These are phyloP conservation scores for Glaucopsyche alexis DNA, from an alignment of 2,888 invertebrate genomes.

Conservation along the genomic window DNA sequence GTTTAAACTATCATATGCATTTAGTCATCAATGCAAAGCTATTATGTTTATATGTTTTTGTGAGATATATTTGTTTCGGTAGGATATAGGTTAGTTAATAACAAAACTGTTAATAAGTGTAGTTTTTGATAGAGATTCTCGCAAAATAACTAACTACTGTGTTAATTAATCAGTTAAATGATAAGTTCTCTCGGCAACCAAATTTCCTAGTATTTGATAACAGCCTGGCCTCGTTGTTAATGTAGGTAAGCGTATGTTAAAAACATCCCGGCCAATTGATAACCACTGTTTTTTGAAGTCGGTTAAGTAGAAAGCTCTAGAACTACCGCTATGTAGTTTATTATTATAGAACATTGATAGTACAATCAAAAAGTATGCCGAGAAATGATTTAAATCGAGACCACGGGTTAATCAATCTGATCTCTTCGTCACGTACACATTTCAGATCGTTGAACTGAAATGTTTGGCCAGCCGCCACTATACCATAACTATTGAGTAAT, in stretches of 20 bases:
- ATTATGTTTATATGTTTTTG: too few species aligned
- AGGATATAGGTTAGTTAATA: neutral
- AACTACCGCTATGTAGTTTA: neutral
- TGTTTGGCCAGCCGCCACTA: neutral
- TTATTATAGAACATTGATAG: neutral
- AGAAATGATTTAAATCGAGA: constrained; percentile 12
- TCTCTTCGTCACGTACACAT: neutral
- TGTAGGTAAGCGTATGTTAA: neutral
- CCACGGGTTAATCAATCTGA: constrained; percentile 6
- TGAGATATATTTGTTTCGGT: too few species aligned
- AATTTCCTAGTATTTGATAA: neutral
- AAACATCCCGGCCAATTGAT: neutral
- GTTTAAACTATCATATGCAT: too few species aligned
- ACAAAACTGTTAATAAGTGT: neutral
- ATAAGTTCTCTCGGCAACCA: neutral
- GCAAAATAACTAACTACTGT: neutral
- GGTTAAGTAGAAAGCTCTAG: neutral
- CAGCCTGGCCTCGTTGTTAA: neutral
- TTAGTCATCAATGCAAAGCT: too few species aligned
- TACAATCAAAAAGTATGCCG: constrained; percentile 14
- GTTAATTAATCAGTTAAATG: neutral
- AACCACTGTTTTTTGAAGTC: neutral
- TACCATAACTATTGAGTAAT: neutral
- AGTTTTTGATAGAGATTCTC: neutral
- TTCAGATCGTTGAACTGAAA: neutral